These are phyloP conservation scores for Apamea sordens DNA, from an alignment of 2,888 invertebrate genomes.

Conservation along the genomic window DNA sequence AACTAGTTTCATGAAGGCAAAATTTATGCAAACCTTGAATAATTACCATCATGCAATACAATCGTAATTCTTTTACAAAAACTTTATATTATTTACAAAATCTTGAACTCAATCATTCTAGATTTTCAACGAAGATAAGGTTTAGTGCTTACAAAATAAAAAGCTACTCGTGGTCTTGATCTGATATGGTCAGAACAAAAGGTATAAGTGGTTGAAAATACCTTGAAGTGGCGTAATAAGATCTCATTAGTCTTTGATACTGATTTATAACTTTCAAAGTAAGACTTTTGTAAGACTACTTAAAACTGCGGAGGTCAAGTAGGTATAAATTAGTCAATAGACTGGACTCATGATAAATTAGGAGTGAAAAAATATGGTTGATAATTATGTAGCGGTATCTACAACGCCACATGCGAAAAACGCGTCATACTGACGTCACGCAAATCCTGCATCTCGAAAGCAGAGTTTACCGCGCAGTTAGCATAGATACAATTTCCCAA, in stretches of 20 bases:
- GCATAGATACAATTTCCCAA: no score
- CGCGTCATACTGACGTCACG: no score
- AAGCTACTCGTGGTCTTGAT: slow-evolving; percentile 56
- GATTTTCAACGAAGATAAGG: slow-evolving; percentile 54
- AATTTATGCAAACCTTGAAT: slow-evolving; percentile 19
- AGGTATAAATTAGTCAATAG: not conserved
- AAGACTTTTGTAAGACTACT: slow-evolving; percentile 9
- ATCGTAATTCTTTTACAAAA: slow-evolving; percentile 41
- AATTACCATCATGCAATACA: slow-evolving; percentile 32
- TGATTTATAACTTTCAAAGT: slow-evolving; percentile 50
- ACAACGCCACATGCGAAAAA: no score
- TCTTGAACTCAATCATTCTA: slow-evolving; percentile 39
- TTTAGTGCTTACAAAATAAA: slow-evolving; percentile 58
- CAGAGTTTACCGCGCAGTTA: no score
- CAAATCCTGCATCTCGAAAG: no score
- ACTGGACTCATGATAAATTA: not conserved
- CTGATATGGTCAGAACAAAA: slow-evolving; percentile 59
- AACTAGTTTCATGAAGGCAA: not conserved
- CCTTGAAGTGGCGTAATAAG: slow-evolving; percentile 54
- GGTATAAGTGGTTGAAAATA: slow-evolving; percentile 52
- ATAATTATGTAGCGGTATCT: no score
- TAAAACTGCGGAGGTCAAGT: slow-evolving; percentile 8
- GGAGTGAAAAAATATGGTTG: not conserved
- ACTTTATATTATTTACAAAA: slow-evolving; percentile 33
- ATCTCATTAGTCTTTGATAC: slow-evolving; percentile 59